Conservation (phyloP, 2,797 vertebrate genomes). For the Anomalospiza imberbis region DNA sequence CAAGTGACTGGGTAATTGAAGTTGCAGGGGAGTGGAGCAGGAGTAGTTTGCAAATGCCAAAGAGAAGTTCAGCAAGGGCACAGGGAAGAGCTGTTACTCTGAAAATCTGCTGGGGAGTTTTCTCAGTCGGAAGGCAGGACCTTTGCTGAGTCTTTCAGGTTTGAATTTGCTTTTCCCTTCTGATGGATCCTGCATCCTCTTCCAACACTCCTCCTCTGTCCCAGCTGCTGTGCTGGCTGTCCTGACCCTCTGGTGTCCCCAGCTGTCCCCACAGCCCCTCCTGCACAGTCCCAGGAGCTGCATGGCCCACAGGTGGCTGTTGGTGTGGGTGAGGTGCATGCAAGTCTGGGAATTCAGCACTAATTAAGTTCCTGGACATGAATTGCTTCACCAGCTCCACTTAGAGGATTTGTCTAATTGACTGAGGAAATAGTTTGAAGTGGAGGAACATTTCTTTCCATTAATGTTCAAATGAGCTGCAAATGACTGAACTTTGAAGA, state of each 20-base stretch:
- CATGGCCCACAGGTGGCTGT: background rate
- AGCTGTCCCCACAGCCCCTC: background rate
- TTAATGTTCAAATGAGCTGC: conserved; percentile 74
- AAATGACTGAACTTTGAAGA: conserved; percentile 68
- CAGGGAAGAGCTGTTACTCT: background rate
- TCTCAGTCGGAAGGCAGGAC: background rate
- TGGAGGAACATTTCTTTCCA: conserved; percentile 74
- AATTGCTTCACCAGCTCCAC: conserved; percentile 68
- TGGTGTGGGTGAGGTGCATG: conserved; percentile 25
- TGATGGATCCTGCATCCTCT: background rate
- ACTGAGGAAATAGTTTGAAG: conserved; percentile 75
- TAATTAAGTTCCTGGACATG: conserved; percentile 73
- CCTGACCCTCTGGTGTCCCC: background rate
- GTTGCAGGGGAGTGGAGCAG: background rate
- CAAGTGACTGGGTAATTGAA: background rate
- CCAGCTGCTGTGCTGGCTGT: background rate
- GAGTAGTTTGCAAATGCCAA: background rate
- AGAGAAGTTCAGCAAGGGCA: background rate
- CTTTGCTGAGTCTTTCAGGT: background rate
- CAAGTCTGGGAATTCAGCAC: conserved; percentile 52
- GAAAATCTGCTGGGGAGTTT: background rate
- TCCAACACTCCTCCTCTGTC: background rate
- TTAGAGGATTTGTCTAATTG: conserved; percentile 78
- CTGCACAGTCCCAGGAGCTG: accelerated
- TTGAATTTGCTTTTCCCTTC: background rate